A percentile compares a stretch with the other conserved stretches of the same genome.
Conservation (phyloP, 1,140 invertebrate genomes). For the Drosophila serrata region DNA sequence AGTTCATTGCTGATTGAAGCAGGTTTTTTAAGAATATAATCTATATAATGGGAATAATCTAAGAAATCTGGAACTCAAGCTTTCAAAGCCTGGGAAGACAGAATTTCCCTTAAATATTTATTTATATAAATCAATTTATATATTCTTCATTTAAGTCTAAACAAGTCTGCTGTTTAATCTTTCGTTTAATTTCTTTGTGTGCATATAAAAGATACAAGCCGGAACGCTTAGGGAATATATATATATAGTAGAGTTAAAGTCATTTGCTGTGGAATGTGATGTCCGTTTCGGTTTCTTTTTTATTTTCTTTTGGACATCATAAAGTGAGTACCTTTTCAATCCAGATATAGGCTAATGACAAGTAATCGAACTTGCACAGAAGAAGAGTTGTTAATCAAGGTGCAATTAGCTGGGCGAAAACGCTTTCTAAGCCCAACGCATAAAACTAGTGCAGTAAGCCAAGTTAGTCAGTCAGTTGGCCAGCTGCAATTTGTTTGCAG, state of each 20-base stretch:
- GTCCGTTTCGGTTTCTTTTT: constrained; percentile 5
- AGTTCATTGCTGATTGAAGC: constrained; percentile 9
- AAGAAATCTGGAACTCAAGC: background rate
- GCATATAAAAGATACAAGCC: constrained; percentile 12
- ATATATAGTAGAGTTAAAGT: constrained; percentile 34
- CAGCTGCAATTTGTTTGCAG: constrained; percentile 78
- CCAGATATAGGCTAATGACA: constrained; percentile 57
- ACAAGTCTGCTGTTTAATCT: background rate
- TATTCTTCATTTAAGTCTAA: too few relatives aligned
- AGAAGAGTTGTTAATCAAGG: constrained; percentile 78
- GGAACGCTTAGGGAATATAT: constrained; percentile 54
- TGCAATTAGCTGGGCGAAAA: constrained; percentile 62
- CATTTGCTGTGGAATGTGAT: constrained; percentile 48
- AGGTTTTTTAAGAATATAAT: background rate
- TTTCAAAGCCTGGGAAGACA: background rate
- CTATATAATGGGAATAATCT: constrained; percentile 3
- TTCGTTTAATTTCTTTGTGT: background rate
- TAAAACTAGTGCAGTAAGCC: constrained; percentile 74
- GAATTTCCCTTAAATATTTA: background rate
- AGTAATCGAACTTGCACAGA: constrained; percentile 27
- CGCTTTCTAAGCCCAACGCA: constrained; percentile 63
- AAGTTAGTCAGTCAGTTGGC: constrained; percentile 53
- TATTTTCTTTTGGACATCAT: background rate
- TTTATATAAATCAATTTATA: background rate
- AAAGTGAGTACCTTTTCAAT: constrained; percentile 12